Base-by-base conservation (phyloP, 2,113 vertebrate genomes). In the Lethenteron reissneri region DNA sequence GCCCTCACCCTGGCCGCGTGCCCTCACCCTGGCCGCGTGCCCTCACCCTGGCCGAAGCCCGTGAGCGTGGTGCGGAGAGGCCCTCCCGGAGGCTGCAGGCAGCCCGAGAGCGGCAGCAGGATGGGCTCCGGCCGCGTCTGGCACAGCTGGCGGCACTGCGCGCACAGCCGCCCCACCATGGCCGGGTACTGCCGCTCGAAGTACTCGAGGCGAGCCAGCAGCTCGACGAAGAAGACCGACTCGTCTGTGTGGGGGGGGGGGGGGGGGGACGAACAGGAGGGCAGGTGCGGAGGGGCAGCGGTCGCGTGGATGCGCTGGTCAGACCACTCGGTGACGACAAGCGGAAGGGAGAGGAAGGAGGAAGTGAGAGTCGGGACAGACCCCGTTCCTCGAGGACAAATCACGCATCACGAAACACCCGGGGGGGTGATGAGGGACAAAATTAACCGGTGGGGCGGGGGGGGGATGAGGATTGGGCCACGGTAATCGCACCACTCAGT, bases 41-140 rank as follows among this genome's bases (percentile, higher is more conserved):
- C 62, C 14, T 58, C 70, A 80, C 85, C 86, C 85, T 79, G 80
- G 25, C 82, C 81, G 74, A 83, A 81, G 2, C 81, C 71, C 0
- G 75, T 78, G 72, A 88, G 78, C 0, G 58, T 83, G 12, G 77
- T 79, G 56, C 71, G 76, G 11, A 87, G 81, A 13, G 82, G 78
- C 10, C 80, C 82, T 2, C 79, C 83, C 0, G 86, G 85, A 15
- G 81, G 78, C 71, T 81, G 83, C 69, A 92, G 81, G 77, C 88
- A 89, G 15, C 80, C 82, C 11, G 76, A 68, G 1, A 78, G 79
- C 0, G 85, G 86, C 57, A 84, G 70, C 10, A 88, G 81, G 70
- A 83, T 56, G 0, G 87, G 86, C n/a, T 82, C 74, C 1, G 79
- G 72, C 72, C 79, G 83, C 1, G 59, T 57, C 2, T 74, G 72